Evolutionary conservation across 2,113 vertebrate species (phyloP).

Genomic region (Collichthys lucidus): DNA sequence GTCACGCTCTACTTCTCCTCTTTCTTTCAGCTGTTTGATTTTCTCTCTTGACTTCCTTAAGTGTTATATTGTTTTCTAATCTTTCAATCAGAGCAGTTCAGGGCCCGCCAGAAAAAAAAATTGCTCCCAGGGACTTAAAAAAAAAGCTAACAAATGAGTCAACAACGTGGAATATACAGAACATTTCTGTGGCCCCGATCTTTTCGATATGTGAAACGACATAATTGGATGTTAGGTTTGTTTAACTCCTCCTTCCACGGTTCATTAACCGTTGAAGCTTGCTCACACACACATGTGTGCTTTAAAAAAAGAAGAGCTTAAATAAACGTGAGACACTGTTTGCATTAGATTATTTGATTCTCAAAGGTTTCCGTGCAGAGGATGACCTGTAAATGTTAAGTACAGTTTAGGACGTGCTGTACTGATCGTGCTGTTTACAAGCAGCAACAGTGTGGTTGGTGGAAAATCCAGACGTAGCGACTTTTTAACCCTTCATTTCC

Average conservation of each 20-base stretch:
- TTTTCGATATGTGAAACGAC: conserved; percentile 35
- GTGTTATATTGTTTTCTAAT: conserved; percentile 45
- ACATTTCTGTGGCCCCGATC: conserved; percentile 39
- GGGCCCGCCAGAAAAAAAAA: conserved; percentile 24
- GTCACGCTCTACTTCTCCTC: not conserved
- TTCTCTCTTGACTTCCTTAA: conserved; percentile 19
- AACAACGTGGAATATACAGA: conserved; percentile 31
- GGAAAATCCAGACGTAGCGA: conserved; percentile 65
- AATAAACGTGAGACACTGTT: not conserved
- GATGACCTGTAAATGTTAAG: not conserved
- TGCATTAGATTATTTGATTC: not conserved
- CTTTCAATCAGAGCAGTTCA: conserved; percentile 44
- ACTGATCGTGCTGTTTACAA: conserved; percentile 52
- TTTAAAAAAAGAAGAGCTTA: not conserved
- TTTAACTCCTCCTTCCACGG: conserved; percentile 21
- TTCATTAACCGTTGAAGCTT: conserved; percentile 38
- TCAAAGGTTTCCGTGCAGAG: not conserved
- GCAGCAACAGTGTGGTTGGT: conserved; percentile 70
- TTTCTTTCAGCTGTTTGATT: conserved; percentile 7
- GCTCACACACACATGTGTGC: not conserved
- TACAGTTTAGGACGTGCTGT: conserved; percentile 24
- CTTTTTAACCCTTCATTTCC: conserved; percentile 81
- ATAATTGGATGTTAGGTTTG: conserved; percentile 43
- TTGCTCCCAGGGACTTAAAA: conserved; percentile 15
- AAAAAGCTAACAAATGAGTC: conserved; percentile 32